Evolutionary conservation across 2,888 invertebrate species (phyloP).

Genomic region (Endomychus coccineus): DNA sequence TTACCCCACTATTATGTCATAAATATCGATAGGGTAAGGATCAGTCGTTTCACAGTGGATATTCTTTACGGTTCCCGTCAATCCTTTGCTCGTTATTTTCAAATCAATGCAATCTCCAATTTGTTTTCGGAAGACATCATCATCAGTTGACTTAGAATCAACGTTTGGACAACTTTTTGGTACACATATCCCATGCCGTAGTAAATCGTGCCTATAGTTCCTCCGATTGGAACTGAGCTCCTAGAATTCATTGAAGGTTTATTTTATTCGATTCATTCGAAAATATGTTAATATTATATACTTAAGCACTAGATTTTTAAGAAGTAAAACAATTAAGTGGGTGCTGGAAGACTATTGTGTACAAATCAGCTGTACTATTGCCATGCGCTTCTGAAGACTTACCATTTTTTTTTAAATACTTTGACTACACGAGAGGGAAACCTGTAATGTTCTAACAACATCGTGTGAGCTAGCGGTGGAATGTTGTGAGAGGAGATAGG

Average conservation of each 20-base stretch:
- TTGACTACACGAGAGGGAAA: too few relatives aligned
- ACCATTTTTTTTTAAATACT: too few relatives aligned
- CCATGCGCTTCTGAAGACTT: too few relatives aligned
- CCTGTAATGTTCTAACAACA: too few relatives aligned
- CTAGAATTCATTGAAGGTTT: slow-evolving; percentile 24
- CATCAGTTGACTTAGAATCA: slow-evolving; percentile 7
- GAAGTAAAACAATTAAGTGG: too few relatives aligned
- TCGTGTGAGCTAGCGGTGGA: too few relatives aligned
- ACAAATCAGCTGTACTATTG: too few relatives aligned
- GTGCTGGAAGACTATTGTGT: too few relatives aligned
- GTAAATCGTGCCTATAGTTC: slow-evolving; percentile 32
- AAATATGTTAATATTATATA: too few relatives aligned
- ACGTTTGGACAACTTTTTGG: slow-evolving; percentile 26
- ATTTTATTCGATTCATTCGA: too few relatives aligned
- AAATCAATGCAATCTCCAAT: slow-evolving; percentile 26
- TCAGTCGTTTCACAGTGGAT: slow-evolving; percentile 27
- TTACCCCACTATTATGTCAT: slow-evolving; percentile 29
- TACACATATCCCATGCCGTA: slow-evolving; percentile 34
- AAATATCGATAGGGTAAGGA: slow-evolving; percentile 22
- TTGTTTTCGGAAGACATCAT: slow-evolving; percentile 9
- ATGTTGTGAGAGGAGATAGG: too few relatives aligned
- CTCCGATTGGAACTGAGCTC: slow-evolving; percentile 25
- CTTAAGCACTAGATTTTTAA: too few relatives aligned
- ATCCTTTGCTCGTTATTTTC: slow-evolving; percentile 24
- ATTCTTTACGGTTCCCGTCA: slow-evolving; percentile 24